Evolutionary conservation across 2,888 invertebrate genomes (phyloP), one percentile per base, ranked within the genome.

Genomic region (Harpalus rubripes): DNA sequence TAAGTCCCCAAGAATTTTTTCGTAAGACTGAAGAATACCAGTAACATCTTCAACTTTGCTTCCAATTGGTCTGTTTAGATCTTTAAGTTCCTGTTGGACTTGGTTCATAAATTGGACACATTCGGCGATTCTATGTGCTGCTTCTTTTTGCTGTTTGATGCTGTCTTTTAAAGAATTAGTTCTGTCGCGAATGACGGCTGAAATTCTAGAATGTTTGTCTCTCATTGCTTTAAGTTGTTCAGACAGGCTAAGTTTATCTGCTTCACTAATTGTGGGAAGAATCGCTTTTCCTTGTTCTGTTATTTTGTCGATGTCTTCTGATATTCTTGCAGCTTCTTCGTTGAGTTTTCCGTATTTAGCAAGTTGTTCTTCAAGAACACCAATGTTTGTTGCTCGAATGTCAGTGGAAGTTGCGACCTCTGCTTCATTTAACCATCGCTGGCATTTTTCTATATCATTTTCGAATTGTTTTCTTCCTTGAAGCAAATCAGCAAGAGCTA

Each of bases 361-460:
- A 61, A 97, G 91, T 89, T 98, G 98, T 91, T 98, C 97, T 90
- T 97, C 96, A 39, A 98, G 91, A 0, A 97, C 94, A 87, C 96
- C 96, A 18, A 97, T 92, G 88, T 95, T 96, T 0, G 96, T 95
- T 18, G 96, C 94, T 63, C 96, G 94, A 3, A 98, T 92, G 88
- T 97, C 97, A 44, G 95, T 94, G 8, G 96, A 95, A 0, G 96
- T 95, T 2, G 96, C 96, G 0, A 96, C 96, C 91, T 98, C 98
- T 39, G 97, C 97, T 91, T 98, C 96, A 87, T 96, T 96, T 58
- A 98, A 92, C 98, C 98, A 98, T 88, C 96, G 95, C 87, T 96
- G 95, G 89, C 97, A 95, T 88, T 95, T 95, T 85, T 96, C 95
- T 74, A 96, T 93, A 86, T 96, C 95, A 63, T 93, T 93, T 91